Evolutionary conservation across 2,113 vertebrate species (phyloP), one percentile per base, ranked within the genome.

Genomic region (Semnornis frantzii): DNA sequence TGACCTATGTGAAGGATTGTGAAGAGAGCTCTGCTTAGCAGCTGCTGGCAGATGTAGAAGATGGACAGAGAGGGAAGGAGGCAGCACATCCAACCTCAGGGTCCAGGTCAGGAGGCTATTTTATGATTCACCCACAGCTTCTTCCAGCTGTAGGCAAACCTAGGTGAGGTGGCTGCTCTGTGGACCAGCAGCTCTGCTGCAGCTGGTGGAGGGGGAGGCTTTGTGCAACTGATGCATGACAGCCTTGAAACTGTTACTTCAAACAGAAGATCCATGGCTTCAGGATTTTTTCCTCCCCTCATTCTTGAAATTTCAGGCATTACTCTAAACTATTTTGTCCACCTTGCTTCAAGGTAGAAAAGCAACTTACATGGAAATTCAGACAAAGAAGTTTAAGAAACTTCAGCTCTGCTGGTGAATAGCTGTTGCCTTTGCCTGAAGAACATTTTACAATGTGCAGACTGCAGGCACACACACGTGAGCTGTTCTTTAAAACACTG

Each of bases 1-100:
- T 17, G 44, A 77, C 3, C 0, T 6, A n/a, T 1, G 12, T 6
- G 2, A 65, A 55, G 10, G 23, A n/a, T 1, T n/a, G 12, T 5
- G 8, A 18, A 57, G 28, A 68, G 12, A 70, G 8, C 1, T 46
- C 21, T 24, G 5, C 8, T 15, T 17, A 24, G 30, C 8, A 87
- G 16, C 42, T 91, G 42, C 48, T 57, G n/a, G 62, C 8, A 34
- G 27, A 60, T 33, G 30, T 30, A 57, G 18, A 78, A 66, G 12
- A 12, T 14, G 18, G 21, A 66, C 65, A 39, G 14, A 52, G 21
- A 79, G 13, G 28, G 39, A 31, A 68, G 73, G 23, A 31, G 13
- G 37, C 52, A 82, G 37, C 12, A 78, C 30, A 12, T 25, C 8
- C 1, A 1, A 57, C 19, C 5, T 57, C 37, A 12, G 21, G 14